Evolutionary conservation across 2,113 vertebrate species (phyloP), one percentile per base, ranked within the genome.

Genomic region (Pseudonaja textilis): DNA sequence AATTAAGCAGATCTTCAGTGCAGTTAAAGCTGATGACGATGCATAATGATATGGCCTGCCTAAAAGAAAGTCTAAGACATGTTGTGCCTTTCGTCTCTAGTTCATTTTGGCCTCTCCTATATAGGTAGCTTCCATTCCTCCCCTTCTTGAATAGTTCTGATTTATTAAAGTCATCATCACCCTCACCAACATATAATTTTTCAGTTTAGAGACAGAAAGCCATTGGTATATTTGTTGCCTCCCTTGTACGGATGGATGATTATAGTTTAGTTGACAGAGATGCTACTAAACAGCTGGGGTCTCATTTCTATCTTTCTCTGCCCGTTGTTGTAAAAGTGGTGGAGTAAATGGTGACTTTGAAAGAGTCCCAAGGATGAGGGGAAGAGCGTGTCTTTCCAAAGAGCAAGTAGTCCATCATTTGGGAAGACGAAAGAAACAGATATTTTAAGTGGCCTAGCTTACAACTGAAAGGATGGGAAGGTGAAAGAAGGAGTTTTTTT

Each of bases 21-120:
- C 87, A 88, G 59, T 85, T 94, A 96, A 94, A 90, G 57, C 9
- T 81, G 34, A 81, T 92, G 89, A 92, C 92, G 89, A 12, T 11
- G 56, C 69, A 74, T 20, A 39, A 34, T 8, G 34, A 81, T 81
- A 39, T 81, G 69, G 69, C n/a, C 69, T n/a, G 29, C 29, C 12
- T 20, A n/a, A 74, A 18, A n/a, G 69, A 20, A 74, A 20, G 2
- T 39, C 42, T 0, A 59, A 7, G 39, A 8, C 26, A 56, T 89
- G 10, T 55, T 6, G 22, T 22, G n/a, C n/a, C 9, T 59, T 39
- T 26, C 16, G 3, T 20, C 20, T n/a, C 29, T 23, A 29, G 14
- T 57, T 89, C 39, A 59, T 61, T 42, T 47, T 61, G 23, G 25
- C n/a, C 56, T 64, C 42, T 14, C 26, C 23, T 57, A 34, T 7